Conservation (phyloP, 1,140 invertebrate species). For the Musca vetustissima region DNA sequence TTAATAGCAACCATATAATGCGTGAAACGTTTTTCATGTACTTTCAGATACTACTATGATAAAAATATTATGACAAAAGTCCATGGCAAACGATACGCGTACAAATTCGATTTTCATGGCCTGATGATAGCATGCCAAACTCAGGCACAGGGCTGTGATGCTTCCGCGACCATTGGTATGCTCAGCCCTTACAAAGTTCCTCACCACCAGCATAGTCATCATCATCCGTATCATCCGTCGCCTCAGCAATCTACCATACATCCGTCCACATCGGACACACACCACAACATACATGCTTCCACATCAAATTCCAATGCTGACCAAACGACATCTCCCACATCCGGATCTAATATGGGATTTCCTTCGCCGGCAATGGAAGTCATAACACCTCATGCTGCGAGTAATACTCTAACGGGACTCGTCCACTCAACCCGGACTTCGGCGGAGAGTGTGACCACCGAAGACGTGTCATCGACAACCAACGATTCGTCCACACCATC, state of each 20-base stretch:
- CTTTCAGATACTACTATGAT: slow-evolving; percentile 93
- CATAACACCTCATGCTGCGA: slow-evolving; percentile 32
- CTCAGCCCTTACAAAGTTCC: slow-evolving; percentile 44
- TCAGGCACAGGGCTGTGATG: slow-evolving; percentile 62
- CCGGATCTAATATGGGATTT: slow-evolving; percentile 45
- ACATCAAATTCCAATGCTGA: slow-evolving; percentile 33
- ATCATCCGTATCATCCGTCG: slow-evolving; percentile 26
- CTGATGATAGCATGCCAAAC: slow-evolving; percentile 82
- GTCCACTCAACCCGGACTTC: slow-evolving; percentile 23
- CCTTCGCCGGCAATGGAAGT: slow-evolving; percentile 43
- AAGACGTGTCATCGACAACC: not conserved
- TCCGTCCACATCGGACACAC: slow-evolving; percentile 31
- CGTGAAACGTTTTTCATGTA: slow-evolving; percentile 9
- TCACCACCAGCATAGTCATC: slow-evolving; percentile 38
- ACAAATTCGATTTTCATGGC: slow-evolving; percentile 90
- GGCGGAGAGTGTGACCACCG: slow-evolving; percentile 13
- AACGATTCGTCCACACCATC: not conserved
- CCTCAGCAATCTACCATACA: slow-evolving; percentile 43
- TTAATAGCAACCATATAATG: no score
- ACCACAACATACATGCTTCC: not conserved
- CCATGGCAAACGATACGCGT: slow-evolving; percentile 88
- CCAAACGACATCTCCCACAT: slow-evolving; percentile 38
- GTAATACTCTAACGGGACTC: slow-evolving; percentile 37
- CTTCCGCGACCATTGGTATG: slow-evolving; percentile 47
- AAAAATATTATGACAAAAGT: slow-evolving; percentile 97